Evolutionary conservation across 2,797 vertebrate species (phyloP), one percentile per base, ranked within the genome.

Genomic region (Benthosema pterotum): DNA sequence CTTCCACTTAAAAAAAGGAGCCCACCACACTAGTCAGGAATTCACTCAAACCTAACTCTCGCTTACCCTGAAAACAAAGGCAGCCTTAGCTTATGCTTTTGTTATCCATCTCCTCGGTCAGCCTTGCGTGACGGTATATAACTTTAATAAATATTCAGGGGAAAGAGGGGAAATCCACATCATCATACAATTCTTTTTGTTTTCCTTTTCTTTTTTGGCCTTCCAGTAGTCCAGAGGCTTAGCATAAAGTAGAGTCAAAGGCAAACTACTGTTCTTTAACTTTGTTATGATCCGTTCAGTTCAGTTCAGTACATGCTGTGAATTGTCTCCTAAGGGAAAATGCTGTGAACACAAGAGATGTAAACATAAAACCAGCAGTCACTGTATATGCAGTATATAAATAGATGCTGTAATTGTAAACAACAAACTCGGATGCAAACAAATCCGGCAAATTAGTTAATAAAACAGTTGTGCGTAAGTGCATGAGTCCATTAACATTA

Each of bases 51-150:
- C 65, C 56, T 63, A 76, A 77, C 74, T 77, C 83, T 80, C 63
- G 73, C 67, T 77, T 60, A 75, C 83, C 77, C 69, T 81, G 80
- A 83, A 85, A 87, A 86, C 85, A 91, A 86, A 68, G 61, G 72
- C 51, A 85, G 67, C 85, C 82, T 85, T 87, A 85, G 84, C 76
- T n/a, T 63, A 49, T 72, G 76, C 80, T 82, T 71, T 84, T 81
- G 78, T 85, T 85, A 87, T 88, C 88, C 79, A 88, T 90, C 87
- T 87, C 80, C 83, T 80, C 84, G 82, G 55, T 85, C 83, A 85
- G 84, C 85, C 82, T 83, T 86, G 85, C 85, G 88, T 91, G 88
- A 89, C 22, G 22, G 22, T 25, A 25, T 25, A 88, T 88, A 88
- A 82, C 79, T 86, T 86, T 88, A 87, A 88, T 88, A 88, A 84